Conservation (phyloP, 2,113 vertebrate genomes). For the Aegypius monachus region DNA sequence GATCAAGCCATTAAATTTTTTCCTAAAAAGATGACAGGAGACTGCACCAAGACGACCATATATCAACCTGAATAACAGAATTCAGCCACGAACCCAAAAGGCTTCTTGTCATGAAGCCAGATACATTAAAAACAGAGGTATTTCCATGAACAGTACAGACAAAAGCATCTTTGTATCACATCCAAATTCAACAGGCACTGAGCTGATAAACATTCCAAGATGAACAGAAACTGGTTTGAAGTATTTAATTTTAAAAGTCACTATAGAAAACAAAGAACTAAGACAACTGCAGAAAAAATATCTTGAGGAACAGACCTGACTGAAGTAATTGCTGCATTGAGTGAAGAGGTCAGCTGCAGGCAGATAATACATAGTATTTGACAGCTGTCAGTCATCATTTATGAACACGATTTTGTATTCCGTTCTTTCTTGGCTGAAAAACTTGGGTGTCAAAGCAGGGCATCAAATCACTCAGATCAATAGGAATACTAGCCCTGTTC, state of each 20-base stretch:
- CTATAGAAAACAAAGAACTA: neutral
- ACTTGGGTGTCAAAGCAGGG: neutral
- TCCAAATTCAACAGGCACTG: neutral
- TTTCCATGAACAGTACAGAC: neutral
- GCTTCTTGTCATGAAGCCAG: neutral
- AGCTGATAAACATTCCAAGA: neutral
- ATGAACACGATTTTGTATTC: neutral
- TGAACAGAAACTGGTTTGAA: neutral
- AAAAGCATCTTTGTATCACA: conserved; percentile 14
- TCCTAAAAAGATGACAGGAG: neutral
- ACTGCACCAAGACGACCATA: neutral
- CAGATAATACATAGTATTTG: neutral
- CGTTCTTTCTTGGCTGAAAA: neutral
- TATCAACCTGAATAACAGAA: neutral
- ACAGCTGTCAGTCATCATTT: neutral
- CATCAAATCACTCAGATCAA: neutral
- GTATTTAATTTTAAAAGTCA: neutral
- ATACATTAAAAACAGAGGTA: neutral
- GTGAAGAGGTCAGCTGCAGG: conserved; percentile 5
- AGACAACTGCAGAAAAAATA: neutral
- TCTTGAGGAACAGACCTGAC: neutral
- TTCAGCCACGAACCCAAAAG: neutral
- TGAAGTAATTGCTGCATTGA: neutral
- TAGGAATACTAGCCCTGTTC: neutral
- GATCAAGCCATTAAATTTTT: neutral